Conservation (phyloP, 2,797 vertebrate genomes). For the Esox masquinongy region DNA sequence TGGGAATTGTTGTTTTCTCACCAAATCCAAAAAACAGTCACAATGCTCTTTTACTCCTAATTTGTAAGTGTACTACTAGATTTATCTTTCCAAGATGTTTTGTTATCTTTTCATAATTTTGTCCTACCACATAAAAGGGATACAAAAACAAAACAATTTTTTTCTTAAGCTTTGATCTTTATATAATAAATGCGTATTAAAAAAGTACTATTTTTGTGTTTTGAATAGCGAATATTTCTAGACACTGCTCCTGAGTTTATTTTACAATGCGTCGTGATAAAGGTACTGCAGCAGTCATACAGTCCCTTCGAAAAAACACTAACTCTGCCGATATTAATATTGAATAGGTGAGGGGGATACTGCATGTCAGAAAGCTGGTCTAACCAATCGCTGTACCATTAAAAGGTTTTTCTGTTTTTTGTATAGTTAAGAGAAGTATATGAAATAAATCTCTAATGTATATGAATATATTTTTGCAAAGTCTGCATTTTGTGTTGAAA, state of each 20-base stretch:
- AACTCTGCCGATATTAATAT: slow-evolving; percentile 42
- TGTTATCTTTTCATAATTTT: slow-evolving; percentile 23
- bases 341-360: not conserved
- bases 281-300: slow-evolving; percentile 34
- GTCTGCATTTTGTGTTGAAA: slow-evolving; percentile 53
- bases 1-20: slow-evolving; percentile 9
- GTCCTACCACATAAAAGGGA: slow-evolving; percentile 56
- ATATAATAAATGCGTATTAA: slow-evolving; percentile 54
- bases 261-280: slow-evolving; percentile 46
- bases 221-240: slow-evolving; percentile 65
- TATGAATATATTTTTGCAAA: slow-evolving; percentile 79
- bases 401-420: slow-evolving; percentile 54
- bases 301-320: slow-evolving; percentile 39
- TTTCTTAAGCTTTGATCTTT: slow-evolving; percentile 52
- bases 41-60: slow-evolving; percentile 26
- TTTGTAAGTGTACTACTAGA: slow-evolving; percentile 3
- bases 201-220: slow-evolving; percentile 52
- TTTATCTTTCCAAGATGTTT: slow-evolving; percentile 12
- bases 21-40: not conserved
- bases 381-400: slow-evolving; percentile 27
- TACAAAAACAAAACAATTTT: slow-evolving; percentile 59
- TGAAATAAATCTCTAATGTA: slow-evolving; percentile 68
- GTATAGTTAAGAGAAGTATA: slow-evolving; percentile 58
- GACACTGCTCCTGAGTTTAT: slow-evolving; percentile 51
- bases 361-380: slow-evolving; percentile 17